Evolutionary conservation across 2,113 vertebrate species (phyloP), one percentile per base, ranked within the genome.

Genomic region (Pygoscelis adeliae): DNA sequence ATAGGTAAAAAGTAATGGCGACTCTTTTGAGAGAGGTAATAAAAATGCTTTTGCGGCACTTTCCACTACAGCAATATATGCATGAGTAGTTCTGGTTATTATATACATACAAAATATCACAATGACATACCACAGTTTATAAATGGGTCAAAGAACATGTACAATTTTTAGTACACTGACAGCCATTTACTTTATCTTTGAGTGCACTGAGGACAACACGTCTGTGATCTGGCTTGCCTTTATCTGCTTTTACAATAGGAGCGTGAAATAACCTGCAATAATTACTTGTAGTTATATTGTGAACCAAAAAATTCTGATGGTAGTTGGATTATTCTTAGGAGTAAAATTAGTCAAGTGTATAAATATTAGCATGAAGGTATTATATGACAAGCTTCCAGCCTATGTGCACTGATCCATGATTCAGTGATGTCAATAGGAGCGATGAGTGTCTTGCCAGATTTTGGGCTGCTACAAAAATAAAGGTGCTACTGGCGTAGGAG

Each of bases 381-480:
- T 89, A 78, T 29, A 82, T 74, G 74, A 83, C 79, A 77, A 82
- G 81, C 70, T 94, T 69, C 61, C 87, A 95, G 73, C 38, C 49
- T 73, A 32, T 87, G 84, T 88, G 84, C 62, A 21, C 81, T 85
- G 66, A 87, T 81, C 89, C 66, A 49, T 56, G 73, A 76, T 85
- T 84, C 91, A 87, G 62, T 91, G 81, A 94, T 89, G 94, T 85
- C 91, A 96, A 26, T 50, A 40, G 47, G 46, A 95, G 61, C 89
- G 65, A 81, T 62, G 79, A 83, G 62, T 8, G 40, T 52, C 89
- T 89, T 87, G 83, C 56, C 87, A 87, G 69, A 97, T 94, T 95
- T 84, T 53, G 69, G 65, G 65, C 70, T 87, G 81, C 73, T 90
- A 74, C 67, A 96, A 92, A 97, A 97, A 95, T 91, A 94, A 87